Evolutionary conservation across 1,140 invertebrate genomes (phyloP), one percentile per base, ranked within the genome.

Genomic region (Drosophila orena): DNA sequence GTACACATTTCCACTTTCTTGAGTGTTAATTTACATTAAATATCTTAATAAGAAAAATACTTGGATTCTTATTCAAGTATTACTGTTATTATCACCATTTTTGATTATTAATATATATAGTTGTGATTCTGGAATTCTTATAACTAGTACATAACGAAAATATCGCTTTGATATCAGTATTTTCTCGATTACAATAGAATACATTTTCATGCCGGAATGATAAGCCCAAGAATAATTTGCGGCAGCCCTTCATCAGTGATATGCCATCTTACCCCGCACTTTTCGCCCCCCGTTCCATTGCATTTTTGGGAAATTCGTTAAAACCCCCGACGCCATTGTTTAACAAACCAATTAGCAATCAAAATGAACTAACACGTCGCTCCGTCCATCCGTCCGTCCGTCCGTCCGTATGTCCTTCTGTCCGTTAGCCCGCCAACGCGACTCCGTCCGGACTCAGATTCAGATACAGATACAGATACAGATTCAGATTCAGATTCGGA

Each of bases 311-410:
- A 79, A 85, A 90, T 91, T 91, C 88, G 88, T 91, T 91, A 88
- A 91, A 84, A 91, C 52, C 69, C 79, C 69, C 62, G 73, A 71
- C 69, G 77, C 73, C 83, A 91, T 91, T 91, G 88, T 91, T 90
- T 91, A 91, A 88, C 88, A 90, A 91, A 91, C 88, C 88, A 91
- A 91, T 91, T 91, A 91, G 88, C 88, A 91, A 91, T 91, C 88
- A 91, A 88, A 91, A 91, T 91, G 88, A 91, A 84, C 88, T 91
- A 91, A 91, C 88, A 90, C 83, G 42, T 62, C 70, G 57, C 60
- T 58, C 65, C 37, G 34, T 42, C 46, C 55, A 52, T 62, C 14
- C 20, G 8, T 30, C 65, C 12, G 34, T 37, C 37, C 35, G 61
- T 57, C 15, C 27, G 14, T 37, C 4, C 3, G 22, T 22, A 2